These are phyloP conservation scores for Microdon myrmicae DNA, from an alignment of 2,888 invertebrate genomes.

Conservation along the genomic window DNA sequence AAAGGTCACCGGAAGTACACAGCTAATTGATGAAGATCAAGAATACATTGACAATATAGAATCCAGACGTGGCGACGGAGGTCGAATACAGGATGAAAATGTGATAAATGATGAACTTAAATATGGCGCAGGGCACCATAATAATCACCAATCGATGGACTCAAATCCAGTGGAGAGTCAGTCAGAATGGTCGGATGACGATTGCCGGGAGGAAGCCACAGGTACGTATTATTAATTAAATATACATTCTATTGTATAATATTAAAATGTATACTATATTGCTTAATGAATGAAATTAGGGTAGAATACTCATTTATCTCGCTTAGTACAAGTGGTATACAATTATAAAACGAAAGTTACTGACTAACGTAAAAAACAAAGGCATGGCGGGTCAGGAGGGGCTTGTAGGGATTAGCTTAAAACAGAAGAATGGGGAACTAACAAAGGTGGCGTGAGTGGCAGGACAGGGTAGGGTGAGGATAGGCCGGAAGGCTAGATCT, in stretches of 20 bases:
- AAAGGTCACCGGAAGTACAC: constrained; percentile 52
- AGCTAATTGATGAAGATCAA: constrained; percentile 53
- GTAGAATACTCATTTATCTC: no score
- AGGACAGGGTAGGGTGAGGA: no score
- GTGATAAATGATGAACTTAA: constrained; percentile 68
- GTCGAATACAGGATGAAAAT: constrained; percentile 61
- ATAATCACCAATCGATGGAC: constrained; percentile 65
- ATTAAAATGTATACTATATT: no score
- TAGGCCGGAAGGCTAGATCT: no score
- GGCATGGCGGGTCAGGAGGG: no score
- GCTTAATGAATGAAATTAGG: no score
- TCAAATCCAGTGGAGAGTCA: constrained; percentile 74
- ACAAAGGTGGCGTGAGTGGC: no score
- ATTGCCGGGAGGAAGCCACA: constrained; percentile 74
- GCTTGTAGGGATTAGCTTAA: no score
- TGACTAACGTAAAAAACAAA: no score
- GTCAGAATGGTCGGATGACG: constrained; percentile 83
- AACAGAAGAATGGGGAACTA: no score
- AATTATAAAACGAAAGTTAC: no score
- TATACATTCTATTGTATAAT: no score
- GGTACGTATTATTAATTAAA: constrained; percentile 60
- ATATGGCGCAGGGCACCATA: constrained; percentile 66
- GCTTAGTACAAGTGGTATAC: neutral
- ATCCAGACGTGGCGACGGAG: constrained; percentile 32
- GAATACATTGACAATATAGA: constrained; percentile 33